Evolutionary conservation across 2,888 invertebrate genomes (phyloP).

Genomic region (Escarpia spicata): DNA sequence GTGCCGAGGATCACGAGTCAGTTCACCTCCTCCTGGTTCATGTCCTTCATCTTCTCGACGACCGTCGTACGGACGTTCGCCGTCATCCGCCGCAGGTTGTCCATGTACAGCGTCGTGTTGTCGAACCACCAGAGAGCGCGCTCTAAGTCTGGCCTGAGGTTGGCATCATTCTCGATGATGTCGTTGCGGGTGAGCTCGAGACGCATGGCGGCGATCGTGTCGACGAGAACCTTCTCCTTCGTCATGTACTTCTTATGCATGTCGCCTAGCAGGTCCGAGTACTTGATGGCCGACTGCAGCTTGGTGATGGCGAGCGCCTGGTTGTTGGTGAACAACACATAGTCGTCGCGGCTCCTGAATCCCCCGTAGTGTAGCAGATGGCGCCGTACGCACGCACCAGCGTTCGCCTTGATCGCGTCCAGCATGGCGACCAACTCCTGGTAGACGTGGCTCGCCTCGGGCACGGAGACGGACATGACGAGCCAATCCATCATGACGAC

Average conservation of each 20-base stretch:
- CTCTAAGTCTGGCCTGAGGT: neutral
- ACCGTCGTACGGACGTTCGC: neutral
- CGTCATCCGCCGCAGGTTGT: neutral
- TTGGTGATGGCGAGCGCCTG: neutral
- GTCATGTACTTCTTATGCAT: neutral
- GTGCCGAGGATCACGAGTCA: neutral
- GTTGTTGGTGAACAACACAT: neutral
- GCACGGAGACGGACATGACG: neutral
- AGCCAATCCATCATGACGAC: neutral
- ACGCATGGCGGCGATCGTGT: neutral
- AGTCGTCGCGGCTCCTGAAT: neutral
- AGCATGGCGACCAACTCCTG: neutral
- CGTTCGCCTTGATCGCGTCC: neutral
- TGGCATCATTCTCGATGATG: neutral
- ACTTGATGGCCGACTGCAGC: neutral
- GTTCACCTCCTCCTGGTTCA: neutral
- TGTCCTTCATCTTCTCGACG: neutral
- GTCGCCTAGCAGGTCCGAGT: neutral
- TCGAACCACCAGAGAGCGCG: constrained; percentile 7
- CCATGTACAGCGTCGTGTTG: neutral
- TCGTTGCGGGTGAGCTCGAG: neutral
- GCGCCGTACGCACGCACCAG: neutral
- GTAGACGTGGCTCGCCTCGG: neutral
- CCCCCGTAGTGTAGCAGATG: neutral
- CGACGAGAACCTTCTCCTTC: neutral